phyloP scores from a whole-genome alignment of 2,888 invertebrate genomes.

The Trichogramma dendrolimi region DNA sequence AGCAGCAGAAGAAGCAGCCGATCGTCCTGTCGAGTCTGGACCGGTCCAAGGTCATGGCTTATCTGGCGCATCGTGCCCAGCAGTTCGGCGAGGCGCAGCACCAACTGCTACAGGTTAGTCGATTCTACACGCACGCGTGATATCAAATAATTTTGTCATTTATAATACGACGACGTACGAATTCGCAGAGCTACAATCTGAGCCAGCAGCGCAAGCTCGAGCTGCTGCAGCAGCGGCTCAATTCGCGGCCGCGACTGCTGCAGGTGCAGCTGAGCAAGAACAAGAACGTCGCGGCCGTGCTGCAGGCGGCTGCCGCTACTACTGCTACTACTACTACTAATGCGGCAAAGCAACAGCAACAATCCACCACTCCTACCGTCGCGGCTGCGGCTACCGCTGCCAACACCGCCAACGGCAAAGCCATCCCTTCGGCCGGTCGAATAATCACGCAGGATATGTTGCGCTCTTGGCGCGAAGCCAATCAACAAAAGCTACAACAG shows the following conservation, averaged over 20 bases:
- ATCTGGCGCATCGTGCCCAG: too few relatives aligned
- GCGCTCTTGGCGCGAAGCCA: neutral
- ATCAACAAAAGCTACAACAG: neutral
- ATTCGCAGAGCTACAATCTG: neutral
- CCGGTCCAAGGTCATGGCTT: too few relatives aligned
- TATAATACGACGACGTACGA: too few relatives aligned
- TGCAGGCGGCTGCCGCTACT: too few relatives aligned
- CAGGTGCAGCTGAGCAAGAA: neutral
- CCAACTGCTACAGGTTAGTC: too few relatives aligned
- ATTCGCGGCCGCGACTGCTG: conserved; percentile 6
- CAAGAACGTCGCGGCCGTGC: too few relatives aligned
- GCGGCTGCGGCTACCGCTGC: conserved; percentile 1
- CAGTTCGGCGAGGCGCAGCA: too few relatives aligned
- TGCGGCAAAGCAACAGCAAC: neutral
- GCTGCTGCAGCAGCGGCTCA: conserved; percentile 16
- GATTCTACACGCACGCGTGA: too few relatives aligned
- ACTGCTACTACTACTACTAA: too few relatives aligned
- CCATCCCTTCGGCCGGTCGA: too few relatives aligned
- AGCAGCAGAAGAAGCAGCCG: neutral
- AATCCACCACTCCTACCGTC: neutral
- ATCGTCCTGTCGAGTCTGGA: neutral
- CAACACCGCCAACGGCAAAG: neutral
- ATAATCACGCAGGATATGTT: too few relatives aligned
- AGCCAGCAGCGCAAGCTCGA: conserved; percentile 14
- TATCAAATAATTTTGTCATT: too few relatives aligned